Evolutionary conservation across 37 sponge, comb jelly and placozoan genomes (phyloP).

Genomic region (Lycopodina hypogea): DNA sequence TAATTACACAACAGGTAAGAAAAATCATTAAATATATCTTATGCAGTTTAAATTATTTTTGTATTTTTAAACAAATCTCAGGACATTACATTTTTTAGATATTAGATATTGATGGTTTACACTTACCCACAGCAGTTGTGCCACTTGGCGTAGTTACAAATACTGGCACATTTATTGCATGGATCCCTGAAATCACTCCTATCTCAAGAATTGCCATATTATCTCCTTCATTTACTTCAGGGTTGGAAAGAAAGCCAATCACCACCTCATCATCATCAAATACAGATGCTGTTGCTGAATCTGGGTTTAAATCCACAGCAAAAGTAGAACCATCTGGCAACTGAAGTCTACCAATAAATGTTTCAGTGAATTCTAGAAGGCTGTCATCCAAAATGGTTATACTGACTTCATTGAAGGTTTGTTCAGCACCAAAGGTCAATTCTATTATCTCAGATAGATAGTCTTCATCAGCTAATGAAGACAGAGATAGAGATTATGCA

Average conservation of each 20-base stretch:
- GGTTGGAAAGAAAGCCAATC: neutral
- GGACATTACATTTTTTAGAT: too few species aligned
- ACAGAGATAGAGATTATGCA: too few species aligned
- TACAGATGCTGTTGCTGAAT: neutral
- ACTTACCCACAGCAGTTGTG: neutral
- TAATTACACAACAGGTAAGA: too few species aligned
- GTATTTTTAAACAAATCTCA: too few species aligned
- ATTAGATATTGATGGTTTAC: neutral
- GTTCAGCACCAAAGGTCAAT: neutral
- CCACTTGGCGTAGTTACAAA: neutral
- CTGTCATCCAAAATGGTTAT: neutral
- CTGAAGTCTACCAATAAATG: neutral
- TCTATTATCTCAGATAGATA: neutral
- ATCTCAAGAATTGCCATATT: neutral
- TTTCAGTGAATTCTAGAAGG: neutral
- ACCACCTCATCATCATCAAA: neutral
- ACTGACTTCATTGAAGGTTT: neutral
- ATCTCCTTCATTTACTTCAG: neutral
- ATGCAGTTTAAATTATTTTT: too few species aligned
- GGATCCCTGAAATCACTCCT: neutral
- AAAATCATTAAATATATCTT: too few species aligned
- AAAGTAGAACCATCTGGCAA: neutral
- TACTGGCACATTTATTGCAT: neutral
- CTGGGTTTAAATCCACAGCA: neutral
- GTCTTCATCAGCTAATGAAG: neutral